Conservation (phyloP, 2,888 invertebrate species). For the Drosophila differens region DNA sequence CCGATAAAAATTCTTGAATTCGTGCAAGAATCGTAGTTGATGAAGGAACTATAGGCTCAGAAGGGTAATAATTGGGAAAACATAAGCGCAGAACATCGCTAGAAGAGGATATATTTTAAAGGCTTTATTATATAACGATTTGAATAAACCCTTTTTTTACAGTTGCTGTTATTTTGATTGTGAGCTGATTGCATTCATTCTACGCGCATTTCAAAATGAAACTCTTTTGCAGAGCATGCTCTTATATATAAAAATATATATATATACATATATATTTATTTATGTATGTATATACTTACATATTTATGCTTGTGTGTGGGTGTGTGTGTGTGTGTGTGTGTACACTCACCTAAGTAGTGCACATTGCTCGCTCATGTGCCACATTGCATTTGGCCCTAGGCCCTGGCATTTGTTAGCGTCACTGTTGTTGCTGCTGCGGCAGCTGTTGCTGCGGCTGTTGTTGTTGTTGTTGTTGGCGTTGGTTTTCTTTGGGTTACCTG, state of each 20-base stretch:
- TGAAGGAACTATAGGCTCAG: neutral
- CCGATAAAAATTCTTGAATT: neutral
- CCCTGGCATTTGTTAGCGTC: slow-evolving; percentile 52
- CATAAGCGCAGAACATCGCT: neutral
- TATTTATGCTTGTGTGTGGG: neutral
- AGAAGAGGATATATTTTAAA: neutral
- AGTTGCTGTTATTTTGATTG: neutral
- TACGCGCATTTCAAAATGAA: slow-evolving; percentile 17
- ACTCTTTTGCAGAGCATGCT: neutral
- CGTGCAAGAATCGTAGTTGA: neutral
- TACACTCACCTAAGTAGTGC: slow-evolving; percentile 38
- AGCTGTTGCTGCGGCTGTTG: slow-evolving; percentile 8
- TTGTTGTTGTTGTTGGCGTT: slow-evolving; percentile 25
- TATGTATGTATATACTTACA: neutral
- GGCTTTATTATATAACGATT: neutral
- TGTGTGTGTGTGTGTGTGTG: slow-evolving; percentile 7
- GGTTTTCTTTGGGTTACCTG: slow-evolving; percentile 65
- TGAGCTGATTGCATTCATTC: slow-evolving; percentile 15
- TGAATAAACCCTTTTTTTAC: slow-evolving; percentile 2
- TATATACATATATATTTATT: neutral
- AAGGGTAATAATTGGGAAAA: neutral
- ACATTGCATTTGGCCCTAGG: slow-evolving; percentile 58
- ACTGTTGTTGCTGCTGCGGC: slow-evolving; percentile 15
- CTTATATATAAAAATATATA: neutral
- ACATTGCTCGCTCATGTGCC: slow-evolving; percentile 56